phyloP scores from a whole-genome alignment of 2,113 vertebrate genomes.

The Tapirus terrestris region DNA sequence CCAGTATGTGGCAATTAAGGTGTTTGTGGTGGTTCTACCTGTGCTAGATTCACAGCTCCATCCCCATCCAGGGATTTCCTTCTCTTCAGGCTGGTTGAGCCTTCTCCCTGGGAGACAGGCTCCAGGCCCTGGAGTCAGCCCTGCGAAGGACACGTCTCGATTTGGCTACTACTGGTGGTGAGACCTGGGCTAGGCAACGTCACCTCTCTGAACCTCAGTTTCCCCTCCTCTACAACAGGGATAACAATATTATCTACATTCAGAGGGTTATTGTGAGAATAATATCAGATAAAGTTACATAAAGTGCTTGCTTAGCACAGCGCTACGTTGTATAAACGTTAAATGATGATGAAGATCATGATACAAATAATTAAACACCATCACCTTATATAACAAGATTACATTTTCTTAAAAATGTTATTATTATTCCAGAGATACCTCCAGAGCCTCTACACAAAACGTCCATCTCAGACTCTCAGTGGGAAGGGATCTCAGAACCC shows the following conservation, averaged over 20 bases:
- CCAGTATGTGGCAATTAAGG: background rate
- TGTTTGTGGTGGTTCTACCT: background rate
- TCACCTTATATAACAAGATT: background rate
- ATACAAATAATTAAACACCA: background rate
- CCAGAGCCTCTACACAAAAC: background rate
- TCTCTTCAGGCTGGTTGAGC: background rate
- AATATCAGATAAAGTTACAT: background rate
- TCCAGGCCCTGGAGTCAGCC: background rate
- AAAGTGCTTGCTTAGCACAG: background rate
- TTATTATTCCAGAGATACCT: background rate
- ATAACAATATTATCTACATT: background rate
- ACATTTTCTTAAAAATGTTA: background rate
- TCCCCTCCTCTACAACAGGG: background rate
- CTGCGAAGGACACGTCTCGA: background rate
- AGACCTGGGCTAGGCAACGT: background rate
- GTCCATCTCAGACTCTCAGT: rapidly evolving
- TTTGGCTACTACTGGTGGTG: background rate
- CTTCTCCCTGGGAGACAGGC: background rate
- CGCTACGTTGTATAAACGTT: background rate
- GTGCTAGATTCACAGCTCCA: background rate
- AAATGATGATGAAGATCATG: background rate
- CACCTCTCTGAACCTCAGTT: background rate
- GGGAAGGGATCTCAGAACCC: background rate
- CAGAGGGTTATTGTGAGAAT: background rate
- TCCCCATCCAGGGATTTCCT: background rate